Conservation (phyloP, 2,888 invertebrate genomes). For the Morpho deidamia region DNA sequence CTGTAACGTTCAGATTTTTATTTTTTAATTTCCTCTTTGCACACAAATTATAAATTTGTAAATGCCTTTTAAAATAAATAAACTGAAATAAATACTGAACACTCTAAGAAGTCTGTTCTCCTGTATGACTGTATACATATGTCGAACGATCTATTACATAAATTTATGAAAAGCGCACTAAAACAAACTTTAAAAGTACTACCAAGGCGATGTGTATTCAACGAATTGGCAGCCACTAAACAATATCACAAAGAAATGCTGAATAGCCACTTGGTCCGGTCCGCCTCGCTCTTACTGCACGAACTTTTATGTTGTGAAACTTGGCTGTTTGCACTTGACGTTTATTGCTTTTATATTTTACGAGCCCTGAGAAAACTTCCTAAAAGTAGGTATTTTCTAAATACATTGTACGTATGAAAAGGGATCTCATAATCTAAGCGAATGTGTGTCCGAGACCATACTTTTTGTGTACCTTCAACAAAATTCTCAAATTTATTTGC, state of each 20-base stretch:
- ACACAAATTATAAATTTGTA: no score
- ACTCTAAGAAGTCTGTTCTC: no score
- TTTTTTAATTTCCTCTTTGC: no score
- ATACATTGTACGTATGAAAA: constrained; percentile 1
- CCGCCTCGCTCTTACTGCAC: constrained; percentile 40
- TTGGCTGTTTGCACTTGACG: constrained; percentile 64
- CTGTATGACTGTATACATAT: no score
- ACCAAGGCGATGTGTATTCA: constrained; percentile 1
- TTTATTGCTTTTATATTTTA: constrained; percentile 71
- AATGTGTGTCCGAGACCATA: no score
- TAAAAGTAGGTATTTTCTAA: constrained; percentile 6
- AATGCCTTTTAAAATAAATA: no score
- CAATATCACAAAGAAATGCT: constrained; percentile 51
- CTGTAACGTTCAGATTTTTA: no score
- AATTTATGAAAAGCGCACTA: no score
- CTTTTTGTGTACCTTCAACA: no score
- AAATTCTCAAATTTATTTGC: no score
- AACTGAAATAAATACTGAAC: no score
- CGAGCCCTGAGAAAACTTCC: constrained; percentile 39
- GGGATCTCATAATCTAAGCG: background rate
- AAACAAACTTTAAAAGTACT: constrained; percentile 5
- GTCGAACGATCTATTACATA: no score
- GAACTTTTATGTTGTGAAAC: constrained; percentile 67
- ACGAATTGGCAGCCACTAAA: constrained; percentile 29
- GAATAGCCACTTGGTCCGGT: constrained; percentile 47